phyloP scores from a whole-genome alignment of 2,888 invertebrate genomes.

The Graphium colonna region DNA sequence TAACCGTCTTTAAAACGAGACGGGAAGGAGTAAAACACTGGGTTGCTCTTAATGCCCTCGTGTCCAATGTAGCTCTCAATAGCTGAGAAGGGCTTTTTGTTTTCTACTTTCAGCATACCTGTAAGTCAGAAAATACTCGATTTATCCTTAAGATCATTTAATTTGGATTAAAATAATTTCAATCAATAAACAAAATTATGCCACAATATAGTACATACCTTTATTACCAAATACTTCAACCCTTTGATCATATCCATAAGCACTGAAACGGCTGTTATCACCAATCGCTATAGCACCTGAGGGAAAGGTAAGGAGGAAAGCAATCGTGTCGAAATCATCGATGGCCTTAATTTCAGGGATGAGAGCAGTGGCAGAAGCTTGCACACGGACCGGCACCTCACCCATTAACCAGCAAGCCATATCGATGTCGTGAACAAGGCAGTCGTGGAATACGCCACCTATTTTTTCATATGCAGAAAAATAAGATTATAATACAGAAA shows the following conservation, averaged over 20 bases:
- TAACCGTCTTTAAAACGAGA: slow-evolving; percentile 79
- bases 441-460: slow-evolving; percentile 86
- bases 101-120: slow-evolving; percentile 75
- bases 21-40: slow-evolving; percentile 82
- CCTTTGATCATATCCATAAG: slow-evolving; percentile 85
- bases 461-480: no score
- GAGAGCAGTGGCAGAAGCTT: slow-evolving; percentile 73
- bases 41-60: slow-evolving; percentile 59
- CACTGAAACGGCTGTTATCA: slow-evolving; percentile 81
- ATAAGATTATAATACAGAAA: no score
- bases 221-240: slow-evolving; percentile 82
- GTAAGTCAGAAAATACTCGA: slow-evolving; percentile 16
- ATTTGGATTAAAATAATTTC: no score
- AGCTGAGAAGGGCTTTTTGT: slow-evolving; percentile 73
- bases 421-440: slow-evolving; percentile 85
- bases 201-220: slow-evolving; percentile 71
- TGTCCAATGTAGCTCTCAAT: slow-evolving; percentile 59
- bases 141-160: no score
- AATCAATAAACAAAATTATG: no score
- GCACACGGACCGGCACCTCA: slow-evolving; percentile 80
- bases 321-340: slow-evolving; percentile 83
- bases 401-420: slow-evolving; percentile 82
- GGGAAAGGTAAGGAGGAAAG: slow-evolving; percentile 79
- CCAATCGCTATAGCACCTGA: slow-evolving; percentile 82
- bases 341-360: slow-evolving; percentile 81